Evolutionary conservation across 2,888 invertebrate genomes (phyloP), one percentile per base, ranked within the genome.

Genomic region (Hoplodrina blanda): DNA sequence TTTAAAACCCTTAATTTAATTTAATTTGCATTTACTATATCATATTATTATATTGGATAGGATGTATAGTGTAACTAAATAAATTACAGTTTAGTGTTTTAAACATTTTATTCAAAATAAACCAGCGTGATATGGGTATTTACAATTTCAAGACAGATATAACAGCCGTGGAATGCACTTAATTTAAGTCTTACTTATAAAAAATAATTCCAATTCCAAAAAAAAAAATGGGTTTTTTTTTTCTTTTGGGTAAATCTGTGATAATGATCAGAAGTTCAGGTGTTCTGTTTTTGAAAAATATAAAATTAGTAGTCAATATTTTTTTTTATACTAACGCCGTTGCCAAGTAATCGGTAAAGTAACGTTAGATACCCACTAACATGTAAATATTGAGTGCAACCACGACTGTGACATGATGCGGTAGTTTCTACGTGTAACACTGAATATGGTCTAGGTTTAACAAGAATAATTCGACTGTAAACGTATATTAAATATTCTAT

Each of bases 111-210:
- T 94, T 94, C 84, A 89, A 92, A 85, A 87, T 86, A 86, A 88
- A 90, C 89, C 91, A 92, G 94, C 94, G 94, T 95, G 95, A 88
- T 90, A 90, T 85, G 86, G 88, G 85, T 95, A 94, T 95, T 92
- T 94, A 94, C 94, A 95, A 89, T 68, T 78, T 82, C 50, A 75
- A 69, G 55, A 61, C 25, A 63, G 70, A 60, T 60, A 56, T 33
- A 49, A 61, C 50, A 54, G 55, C 25, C 53, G 60, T 33, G 50
- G 20, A 17, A 37, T 56, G 60, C 85, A 77, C 74, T 75, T 76
- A 63, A 10, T 65, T 50, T 8, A 17, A 33, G 13, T 15, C 4
- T 20, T 33, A 30, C 5, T 19, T 17, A 60, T 2, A 11, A 57
- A 69, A 46, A 37, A 25, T 33, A 7, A 33, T 1, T 33, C 4